phyloP scores from a whole-genome alignment of 53 echinoderm and acorn worm genomes.

The Holothuria scabra region DNA sequence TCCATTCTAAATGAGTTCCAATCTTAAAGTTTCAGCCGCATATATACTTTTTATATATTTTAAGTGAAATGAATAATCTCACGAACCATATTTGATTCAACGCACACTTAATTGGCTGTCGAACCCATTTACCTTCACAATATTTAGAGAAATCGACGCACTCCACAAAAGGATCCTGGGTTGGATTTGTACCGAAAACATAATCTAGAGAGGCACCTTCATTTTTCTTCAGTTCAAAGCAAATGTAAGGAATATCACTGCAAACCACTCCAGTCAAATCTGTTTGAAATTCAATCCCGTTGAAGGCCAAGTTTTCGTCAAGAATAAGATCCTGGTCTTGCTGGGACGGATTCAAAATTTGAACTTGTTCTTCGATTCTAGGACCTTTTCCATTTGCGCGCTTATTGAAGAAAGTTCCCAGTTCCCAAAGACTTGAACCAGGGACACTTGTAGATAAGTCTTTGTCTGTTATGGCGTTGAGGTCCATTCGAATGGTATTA shows the following conservation, averaged over 20 bases:
- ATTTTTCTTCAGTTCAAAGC: conserved; percentile 39
- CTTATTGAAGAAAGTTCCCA: conserved; percentile 28
- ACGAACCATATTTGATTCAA: too few relatives aligned
- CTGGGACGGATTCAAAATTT: conserved; percentile 27
- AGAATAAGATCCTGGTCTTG: background rate
- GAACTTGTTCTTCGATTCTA: background rate
- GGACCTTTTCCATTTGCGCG: conserved; percentile 35
- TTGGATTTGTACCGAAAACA: conserved; percentile 25
- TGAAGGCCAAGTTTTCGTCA: conserved; percentile 16
- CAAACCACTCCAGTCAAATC: conserved; percentile 23
- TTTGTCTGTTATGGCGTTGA: conserved; percentile 39
- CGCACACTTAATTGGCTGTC: too few relatives aligned
- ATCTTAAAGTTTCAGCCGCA: too few relatives aligned
- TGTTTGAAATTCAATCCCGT: conserved; percentile 2
- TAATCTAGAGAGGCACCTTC: conserved; percentile 2
- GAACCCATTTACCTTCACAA: conserved; percentile 21
- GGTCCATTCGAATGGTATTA: conserved; percentile 21
- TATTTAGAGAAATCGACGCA: conserved; percentile 35
- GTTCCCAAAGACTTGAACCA: conserved; percentile 7
- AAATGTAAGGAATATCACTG: conserved; percentile 15
- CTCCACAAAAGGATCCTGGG: conserved; percentile 43
- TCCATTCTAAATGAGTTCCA: too few relatives aligned
- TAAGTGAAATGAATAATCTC: too few relatives aligned
- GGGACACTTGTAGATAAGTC: conserved; percentile 3
- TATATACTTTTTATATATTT: too few relatives aligned